These are phyloP conservation scores for Tiphia femorata DNA, from an alignment of 2,888 invertebrate genomes.

Conservation along the genomic window DNA sequence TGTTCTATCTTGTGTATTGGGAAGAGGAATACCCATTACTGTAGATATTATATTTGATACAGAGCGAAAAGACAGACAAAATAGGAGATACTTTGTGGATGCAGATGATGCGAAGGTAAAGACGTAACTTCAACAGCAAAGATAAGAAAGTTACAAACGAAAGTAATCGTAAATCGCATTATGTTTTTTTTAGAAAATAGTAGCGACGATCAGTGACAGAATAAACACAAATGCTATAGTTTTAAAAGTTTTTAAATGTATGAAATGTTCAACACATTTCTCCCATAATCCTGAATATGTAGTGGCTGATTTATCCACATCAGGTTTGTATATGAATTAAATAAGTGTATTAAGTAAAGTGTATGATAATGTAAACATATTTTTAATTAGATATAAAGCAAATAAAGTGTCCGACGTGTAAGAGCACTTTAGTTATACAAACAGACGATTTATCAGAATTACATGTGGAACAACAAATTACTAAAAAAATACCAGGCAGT, in stretches of 20 bases:
- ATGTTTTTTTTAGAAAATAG: conserved; percentile 66
- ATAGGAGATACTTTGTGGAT: conserved; percentile 73
- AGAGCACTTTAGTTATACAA: conserved; percentile 73
- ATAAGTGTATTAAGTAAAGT: neutral
- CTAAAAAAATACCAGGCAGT: conserved; percentile 22
- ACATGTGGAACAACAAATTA: conserved; percentile 38
- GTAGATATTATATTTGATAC: conserved; percentile 76
- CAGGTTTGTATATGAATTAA: conserved; percentile 24
- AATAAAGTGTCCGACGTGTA: conserved; percentile 73
- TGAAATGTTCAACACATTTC: conserved; percentile 76
- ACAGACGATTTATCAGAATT: conserved; percentile 65
- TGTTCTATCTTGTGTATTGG: conserved; percentile 62
- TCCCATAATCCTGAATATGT: conserved; percentile 69
- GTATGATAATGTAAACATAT: neutral
- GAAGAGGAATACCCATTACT: conserved; percentile 67
- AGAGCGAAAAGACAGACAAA: conserved; percentile 72
- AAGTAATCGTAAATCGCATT: neutral
- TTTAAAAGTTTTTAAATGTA: conserved; percentile 70
- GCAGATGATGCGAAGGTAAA: conserved; percentile 72
- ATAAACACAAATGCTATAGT: conserved; percentile 70
- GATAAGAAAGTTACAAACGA: neutral
- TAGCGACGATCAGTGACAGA: conserved; percentile 68
- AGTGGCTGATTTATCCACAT: conserved; percentile 24
- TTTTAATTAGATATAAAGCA: conserved; percentile 42
- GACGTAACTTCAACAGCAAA: neutral